Conservation (phyloP, 2,797 vertebrate species). For the Acrossocheilus wenchowensis region DNA sequence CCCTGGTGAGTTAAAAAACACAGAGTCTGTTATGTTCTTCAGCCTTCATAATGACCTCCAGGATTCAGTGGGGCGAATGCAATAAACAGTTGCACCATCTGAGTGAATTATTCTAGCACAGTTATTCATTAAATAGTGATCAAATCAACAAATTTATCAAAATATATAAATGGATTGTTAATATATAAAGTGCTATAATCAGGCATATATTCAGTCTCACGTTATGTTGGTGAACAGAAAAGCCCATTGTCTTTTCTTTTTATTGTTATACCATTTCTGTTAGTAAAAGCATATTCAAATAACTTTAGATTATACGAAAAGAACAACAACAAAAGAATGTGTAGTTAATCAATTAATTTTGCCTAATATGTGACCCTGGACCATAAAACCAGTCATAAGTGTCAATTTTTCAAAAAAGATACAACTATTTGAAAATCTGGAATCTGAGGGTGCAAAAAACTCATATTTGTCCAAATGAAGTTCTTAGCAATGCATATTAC, state of each 20-base stretch:
- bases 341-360: not conserved
- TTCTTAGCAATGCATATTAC: no score
- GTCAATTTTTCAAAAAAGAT: no score
- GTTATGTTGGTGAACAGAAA: not conserved
- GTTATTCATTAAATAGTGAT: constrained; percentile 4
- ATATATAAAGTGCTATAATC: not conserved
- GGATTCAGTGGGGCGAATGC: not conserved
- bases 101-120: not conserved
- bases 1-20: constrained; percentile 90
- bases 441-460: no score
- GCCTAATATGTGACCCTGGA: not conserved
- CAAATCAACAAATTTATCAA: not conserved
- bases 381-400: no score
- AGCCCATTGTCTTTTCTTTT: not conserved
- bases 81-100: not conserved
- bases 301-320: not conserved
- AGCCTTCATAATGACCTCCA: not conserved
- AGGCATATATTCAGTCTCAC: not conserved
- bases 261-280: not conserved
- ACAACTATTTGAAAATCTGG: no score
- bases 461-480: no score
- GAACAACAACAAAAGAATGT: not conserved
- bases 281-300: not conserved
- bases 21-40: constrained; percentile 26
- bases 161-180: not conserved